Conservation (phyloP, 2,888 invertebrate species). For the Branchinecta sandiegonensis region DNA sequence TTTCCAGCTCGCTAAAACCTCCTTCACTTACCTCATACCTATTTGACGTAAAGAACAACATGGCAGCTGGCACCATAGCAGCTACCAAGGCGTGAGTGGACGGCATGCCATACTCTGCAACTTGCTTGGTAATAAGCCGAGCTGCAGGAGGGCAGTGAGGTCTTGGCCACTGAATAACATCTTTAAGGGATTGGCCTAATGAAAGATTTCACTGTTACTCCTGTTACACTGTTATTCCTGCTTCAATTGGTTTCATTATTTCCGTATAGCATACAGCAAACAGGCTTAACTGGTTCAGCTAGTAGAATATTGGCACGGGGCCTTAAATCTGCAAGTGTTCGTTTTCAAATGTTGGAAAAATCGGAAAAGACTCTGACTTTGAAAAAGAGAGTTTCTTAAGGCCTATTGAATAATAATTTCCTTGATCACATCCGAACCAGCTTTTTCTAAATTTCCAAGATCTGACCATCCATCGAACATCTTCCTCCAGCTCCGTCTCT, state of each 20-base stretch:
- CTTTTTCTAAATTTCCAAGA: not conserved
- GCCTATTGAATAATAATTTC: not conserved
- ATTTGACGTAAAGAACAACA: conserved; percentile 60
- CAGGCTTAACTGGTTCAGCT: not conserved
- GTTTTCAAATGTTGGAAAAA: not conserved
- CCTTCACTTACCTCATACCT: conserved; percentile 46
- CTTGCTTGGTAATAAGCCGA: conserved; percentile 72
- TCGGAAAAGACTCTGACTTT: not conserved
- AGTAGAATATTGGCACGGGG: not conserved
- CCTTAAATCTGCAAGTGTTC: no score
- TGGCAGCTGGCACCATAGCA: conserved; percentile 69
- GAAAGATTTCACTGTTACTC: conserved; percentile 17
- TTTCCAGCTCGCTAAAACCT: no score
- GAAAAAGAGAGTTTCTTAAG: not conserved
- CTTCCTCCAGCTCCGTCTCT: not conserved
- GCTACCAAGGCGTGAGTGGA: conserved; percentile 89
- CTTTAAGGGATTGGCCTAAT: conserved; percentile 71
- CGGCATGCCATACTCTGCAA: conserved; percentile 84
- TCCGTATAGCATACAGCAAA: no score
- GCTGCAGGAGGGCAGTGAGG: conserved; percentile 67
- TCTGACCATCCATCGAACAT: not conserved
- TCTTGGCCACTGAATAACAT: conserved; percentile 69
- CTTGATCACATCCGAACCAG: not conserved
- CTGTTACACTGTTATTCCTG: not conserved
- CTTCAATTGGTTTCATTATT: no score